Evolutionary conservation across 2,888 invertebrate genomes (phyloP).

Genomic region (Cosmia trapezina): DNA sequence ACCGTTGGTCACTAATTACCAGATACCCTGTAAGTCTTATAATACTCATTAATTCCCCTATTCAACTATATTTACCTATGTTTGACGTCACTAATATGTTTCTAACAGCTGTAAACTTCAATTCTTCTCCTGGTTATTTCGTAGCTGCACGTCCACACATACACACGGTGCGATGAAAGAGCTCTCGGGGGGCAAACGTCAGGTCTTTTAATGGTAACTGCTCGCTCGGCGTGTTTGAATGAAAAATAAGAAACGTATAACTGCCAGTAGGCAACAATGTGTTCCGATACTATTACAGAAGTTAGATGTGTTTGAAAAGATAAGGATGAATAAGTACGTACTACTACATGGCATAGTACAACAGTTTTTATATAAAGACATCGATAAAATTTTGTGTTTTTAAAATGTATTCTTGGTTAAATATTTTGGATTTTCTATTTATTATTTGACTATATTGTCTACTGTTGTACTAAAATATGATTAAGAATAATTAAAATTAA

Average conservation of each 20-base stretch:
- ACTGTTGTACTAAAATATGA: too few species aligned
- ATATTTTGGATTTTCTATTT: too few species aligned
- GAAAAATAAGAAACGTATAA: constrained; percentile 77
- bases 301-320: background rate
- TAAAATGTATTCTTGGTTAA: too few species aligned
- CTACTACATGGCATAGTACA: background rate
- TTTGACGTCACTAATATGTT: background rate
- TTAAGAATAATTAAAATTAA: too few species aligned
- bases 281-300: constrained; percentile 10
- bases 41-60: background rate
- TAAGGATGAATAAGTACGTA: background rate
- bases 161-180: constrained; percentile 78
- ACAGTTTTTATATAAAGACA: background rate
- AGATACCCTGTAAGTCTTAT: background rate
- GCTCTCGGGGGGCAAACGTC: constrained; percentile 83
- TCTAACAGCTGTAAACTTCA: background rate
- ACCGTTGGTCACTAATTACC: too few species aligned
- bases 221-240: constrained; percentile 78
- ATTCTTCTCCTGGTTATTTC: constrained; percentile 45
- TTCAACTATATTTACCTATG: background rate
- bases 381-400: too few species aligned
- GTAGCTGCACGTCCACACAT: constrained; percentile 70
- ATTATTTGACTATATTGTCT: too few species aligned
- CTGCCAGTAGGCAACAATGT: constrained; percentile 56
- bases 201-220: constrained; percentile 85